Evolutionary conservation across 2,113 vertebrate species (phyloP).

Genomic region (Isurus oxyrinchus): DNA sequence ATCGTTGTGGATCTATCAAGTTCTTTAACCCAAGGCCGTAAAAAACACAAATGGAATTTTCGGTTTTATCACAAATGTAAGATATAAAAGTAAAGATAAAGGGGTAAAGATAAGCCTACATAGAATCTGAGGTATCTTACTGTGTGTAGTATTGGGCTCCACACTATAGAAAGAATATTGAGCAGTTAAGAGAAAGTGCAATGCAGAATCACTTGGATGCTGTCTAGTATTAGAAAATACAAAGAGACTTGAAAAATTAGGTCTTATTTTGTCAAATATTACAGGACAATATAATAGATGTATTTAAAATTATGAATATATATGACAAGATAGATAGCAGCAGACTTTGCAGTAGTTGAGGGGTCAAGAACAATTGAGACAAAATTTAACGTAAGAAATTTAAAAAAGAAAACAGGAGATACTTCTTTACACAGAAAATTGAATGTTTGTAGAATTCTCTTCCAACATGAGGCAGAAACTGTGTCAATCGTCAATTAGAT

Average conservation of each 20-base stretch:
- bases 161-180: background rate
- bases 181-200: background rate
- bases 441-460: too few relatives aligned
- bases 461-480: background rate
- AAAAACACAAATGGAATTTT: background rate
- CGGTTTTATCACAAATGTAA: background rate
- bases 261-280: background rate
- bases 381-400: background rate
- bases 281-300: background rate
- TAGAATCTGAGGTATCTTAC: background rate
- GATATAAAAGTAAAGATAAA: background rate
- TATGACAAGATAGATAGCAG: background rate
- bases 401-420: background rate
- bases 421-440: background rate
- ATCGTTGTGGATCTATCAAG: background rate
- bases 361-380: background rate
- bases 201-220: background rate
- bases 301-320: background rate
- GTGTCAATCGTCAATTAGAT: background rate
- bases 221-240: background rate
- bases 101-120: background rate
- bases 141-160: background rate
- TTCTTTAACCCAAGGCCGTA: background rate
- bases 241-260: background rate
- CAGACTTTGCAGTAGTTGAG: background rate